Evolutionary conservation across 2,888 invertebrate species (phyloP), one percentile per base, ranked within the genome.

Genomic region (Sarcophaga rosellei): DNA sequence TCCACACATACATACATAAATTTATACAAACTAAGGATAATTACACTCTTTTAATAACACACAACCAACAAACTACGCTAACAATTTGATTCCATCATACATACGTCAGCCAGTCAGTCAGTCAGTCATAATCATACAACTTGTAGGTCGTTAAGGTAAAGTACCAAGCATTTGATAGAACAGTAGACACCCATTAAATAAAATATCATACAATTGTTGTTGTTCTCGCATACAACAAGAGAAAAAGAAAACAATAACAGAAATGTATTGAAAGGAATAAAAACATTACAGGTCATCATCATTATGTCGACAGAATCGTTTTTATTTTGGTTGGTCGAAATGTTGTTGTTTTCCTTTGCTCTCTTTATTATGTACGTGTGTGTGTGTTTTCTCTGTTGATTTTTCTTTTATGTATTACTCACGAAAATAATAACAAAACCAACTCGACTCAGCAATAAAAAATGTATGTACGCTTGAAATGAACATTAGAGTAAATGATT

Each of bases 251-350:
- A 17, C 53, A 53, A 53, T 53, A 53, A 17, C 53, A 35, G 8
- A 70, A 70, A n/a, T 70, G 15, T 69, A 69, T 61, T 61, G 35
- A 61, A 68, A 63, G 63, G 45, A 75, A 66, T 76, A 63, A 70
- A 85, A 81, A 81, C 66, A 82, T 89, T 89, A 88, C 89, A 91
- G 90, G 91, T 91, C 91, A 91, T 91, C 91, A 91, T 91, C 91
- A 91, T 91, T 91, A 91, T 81, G 82, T 83, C 79, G 78, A 82
- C 79, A 35, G 57, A 79, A 76, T 74, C 25, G 45, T 57, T 74
- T 35, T 47, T 35, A 80, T 35, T 68, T 70, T 59, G 65, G 25
- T 68, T 84, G 65, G 17, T 25, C 68, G 59, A 44, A 21, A 47
- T 53, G 53, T 53, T 53, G 53, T 68, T 63, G 35, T 25, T 20